Base-by-base conservation (phyloP, 2,797 vertebrate species). In the Simalia tracyae region DNA sequence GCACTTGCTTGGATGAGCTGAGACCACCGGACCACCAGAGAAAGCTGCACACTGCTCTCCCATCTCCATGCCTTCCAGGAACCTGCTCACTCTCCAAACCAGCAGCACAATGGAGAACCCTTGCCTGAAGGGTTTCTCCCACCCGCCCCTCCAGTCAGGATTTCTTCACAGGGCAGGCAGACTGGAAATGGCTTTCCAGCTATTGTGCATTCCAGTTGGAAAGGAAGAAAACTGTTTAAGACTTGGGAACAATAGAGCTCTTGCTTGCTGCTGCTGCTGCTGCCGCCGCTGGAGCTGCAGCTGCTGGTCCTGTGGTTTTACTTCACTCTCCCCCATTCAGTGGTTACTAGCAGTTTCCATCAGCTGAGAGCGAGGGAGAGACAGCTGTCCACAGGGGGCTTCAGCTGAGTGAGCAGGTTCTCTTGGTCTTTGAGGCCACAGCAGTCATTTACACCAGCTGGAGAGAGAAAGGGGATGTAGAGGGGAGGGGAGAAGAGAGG, bases 371-470 rank as follows among this genome's bases (percentile, higher is more conserved):
- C 31, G 24, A 90, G 72, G 31, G 90, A 95, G 84, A 97, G 96
- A 97, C 97, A 96, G 97, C 97, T 97, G 96, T 97, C 97, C 96
- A 68, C 94, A 95, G 97, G 96, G 97, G 97, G 97, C 97, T 97
- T 97, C 98, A 96, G 98, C 97, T 97, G 97, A 97, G 97, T 93
- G 97, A 96, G 97, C 97, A 95, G 97, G 97, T 97, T 97, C 95
- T 95, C 92, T 95, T 95, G 97, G 96, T 96, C 97, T 93, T 96
- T 95, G 96, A 97, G 96, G 96, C 97, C 97, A 95, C 97, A 96
- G 97, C 96, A 97, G 97, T 97, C 96, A 97, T 96, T 96, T 96
- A 97, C 96, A 96, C 97, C 98, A 97, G 98, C 98, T 97, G 97
- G 96, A 95, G 96, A 96, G 95, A 96, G 85, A 12, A 60, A 96